Percentiles rank a stretch among this genome's conserved stretches.
Evolutionary conservation across 37 sponge, comb jelly and placozoan species (phyloP).

Genomic region (Crambe crambe): DNA sequence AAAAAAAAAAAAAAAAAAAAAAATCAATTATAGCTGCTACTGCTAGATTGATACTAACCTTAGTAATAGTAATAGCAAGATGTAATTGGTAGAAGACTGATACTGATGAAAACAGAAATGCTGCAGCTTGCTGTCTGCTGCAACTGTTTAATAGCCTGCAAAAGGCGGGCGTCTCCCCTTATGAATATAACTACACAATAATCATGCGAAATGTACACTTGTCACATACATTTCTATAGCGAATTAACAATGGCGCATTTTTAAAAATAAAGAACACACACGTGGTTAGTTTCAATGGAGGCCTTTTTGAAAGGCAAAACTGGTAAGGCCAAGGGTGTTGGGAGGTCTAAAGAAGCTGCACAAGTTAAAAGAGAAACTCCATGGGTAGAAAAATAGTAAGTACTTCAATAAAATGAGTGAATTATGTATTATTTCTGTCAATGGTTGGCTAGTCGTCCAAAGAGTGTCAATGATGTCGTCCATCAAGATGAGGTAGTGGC

Average conservation of each 20-base stretch:
- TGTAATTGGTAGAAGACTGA: no score
- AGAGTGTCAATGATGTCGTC: slow-evolving; percentile 84
- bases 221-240: not conserved
- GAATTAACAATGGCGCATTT: not conserved
- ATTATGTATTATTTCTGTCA: not conserved
- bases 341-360: not conserved
- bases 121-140: not conserved
- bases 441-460: slow-evolving; percentile 73
- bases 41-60: no score
- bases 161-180: not conserved
- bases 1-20: not conserved
- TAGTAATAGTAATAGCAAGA: no score
- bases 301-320: slow-evolving; percentile 69
- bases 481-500: slow-evolving; percentile 96
- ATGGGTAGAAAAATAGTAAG: slow-evolving; percentile 99
- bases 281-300: slow-evolving; percentile 69
- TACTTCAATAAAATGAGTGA: not conserved
- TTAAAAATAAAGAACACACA: no score
- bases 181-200: not conserved
- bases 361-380: slow-evolving; percentile 42
- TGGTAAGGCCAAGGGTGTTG: slow-evolving; percentile 1
- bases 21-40: not conserved
- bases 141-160: not conserved
- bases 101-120: no score
- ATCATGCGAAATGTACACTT: not conserved